These are phyloP conservation scores for Trichomalopsis sarcophagae DNA, from an alignment of 1,140 invertebrate genomes.

Conservation along the genomic window DNA sequence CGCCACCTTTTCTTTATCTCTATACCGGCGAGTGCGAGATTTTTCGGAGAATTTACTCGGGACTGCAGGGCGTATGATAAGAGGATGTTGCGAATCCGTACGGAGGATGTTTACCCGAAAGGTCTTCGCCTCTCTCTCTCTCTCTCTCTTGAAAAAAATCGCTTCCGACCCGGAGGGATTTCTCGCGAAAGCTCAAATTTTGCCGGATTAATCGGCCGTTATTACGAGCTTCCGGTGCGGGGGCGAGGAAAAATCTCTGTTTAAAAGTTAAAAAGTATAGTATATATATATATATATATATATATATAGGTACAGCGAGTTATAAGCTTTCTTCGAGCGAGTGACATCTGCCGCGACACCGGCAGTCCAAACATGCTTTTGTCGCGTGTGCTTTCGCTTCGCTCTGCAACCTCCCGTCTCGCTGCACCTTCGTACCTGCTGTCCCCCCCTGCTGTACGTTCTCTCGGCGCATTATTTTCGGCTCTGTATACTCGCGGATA, in stretches of 20 bases:
- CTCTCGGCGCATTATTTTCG: no score
- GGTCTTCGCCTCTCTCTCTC: no score
- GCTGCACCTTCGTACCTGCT: conserved; percentile 11
- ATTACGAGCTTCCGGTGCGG: not conserved
- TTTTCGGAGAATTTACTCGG: not conserved
- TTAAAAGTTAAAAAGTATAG: no score
- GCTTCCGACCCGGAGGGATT: not conserved
- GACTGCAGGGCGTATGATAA: conserved; percentile 13
- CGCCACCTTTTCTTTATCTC: not conserved
- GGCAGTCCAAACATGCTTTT: conserved; percentile 68
- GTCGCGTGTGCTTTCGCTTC: conserved; percentile 62
- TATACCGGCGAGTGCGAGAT: not conserved
- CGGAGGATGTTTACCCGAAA: not conserved
- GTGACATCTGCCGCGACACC: conserved; percentile 67
- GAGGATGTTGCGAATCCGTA: conserved; percentile 35
- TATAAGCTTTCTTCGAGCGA: conserved; percentile 35
- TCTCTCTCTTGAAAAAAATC: no score
- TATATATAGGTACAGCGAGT: no score
- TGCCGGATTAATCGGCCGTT: not conserved
- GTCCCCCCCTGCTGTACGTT: no score
- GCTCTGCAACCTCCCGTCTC: not conserved
- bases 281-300: no score
- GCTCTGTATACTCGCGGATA: not conserved
- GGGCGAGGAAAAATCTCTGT: conserved; percentile 20
- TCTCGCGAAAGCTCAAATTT: not conserved